Percentiles rank a stretch among this genome's conserved stretches.
Evolutionary conservation across 2,888 invertebrate species (phyloP).

Genomic region (Eristalis tenax): DNA sequence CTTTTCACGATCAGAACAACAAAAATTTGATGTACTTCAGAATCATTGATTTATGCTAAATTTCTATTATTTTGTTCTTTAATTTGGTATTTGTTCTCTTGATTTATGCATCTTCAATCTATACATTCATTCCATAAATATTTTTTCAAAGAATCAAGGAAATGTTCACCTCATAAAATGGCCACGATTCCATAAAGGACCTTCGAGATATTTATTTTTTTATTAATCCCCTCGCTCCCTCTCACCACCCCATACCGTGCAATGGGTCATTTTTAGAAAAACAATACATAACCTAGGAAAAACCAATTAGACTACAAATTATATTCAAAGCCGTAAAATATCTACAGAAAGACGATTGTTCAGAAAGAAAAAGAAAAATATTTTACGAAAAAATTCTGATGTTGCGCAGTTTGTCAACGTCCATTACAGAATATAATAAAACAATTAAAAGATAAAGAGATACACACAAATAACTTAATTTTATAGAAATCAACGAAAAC

Average conservation of each 20-base stretch:
- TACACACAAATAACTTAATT: conserved; percentile 8
- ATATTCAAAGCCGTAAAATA: conserved; percentile 68
- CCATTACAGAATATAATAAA: conserved; percentile 72
- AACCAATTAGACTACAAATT: conserved; percentile 15
- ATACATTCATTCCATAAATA: neutral
- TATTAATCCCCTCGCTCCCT: neutral
- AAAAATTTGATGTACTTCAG: neutral
- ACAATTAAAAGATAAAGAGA: neutral
- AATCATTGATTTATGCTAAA: neutral
- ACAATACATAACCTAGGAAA: conserved; percentile 3
- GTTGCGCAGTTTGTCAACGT: conserved; percentile 80
- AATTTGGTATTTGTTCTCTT: neutral
- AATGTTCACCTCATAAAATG: conserved; percentile 41
- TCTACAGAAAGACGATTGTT: conserved; percentile 32
- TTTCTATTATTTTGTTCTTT: neutral
- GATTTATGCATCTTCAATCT: neutral
- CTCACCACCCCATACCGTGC: conserved; percentile 34
- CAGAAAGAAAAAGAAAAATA: conserved; percentile 28
- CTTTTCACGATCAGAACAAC: conserved; percentile 16
- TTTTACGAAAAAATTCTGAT: conserved; percentile 78
- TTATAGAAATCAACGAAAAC: conserved; percentile 55
- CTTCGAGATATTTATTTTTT: neutral
- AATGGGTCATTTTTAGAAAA: conserved; percentile 46
- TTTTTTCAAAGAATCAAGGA: neutral
- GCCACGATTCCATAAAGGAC: conserved; percentile 19